A percentile compares a stretch with the other conserved stretches of the same genome.
Conservation (phyloP, 2,113 vertebrate genomes). For the Prinia subflava region DNA sequence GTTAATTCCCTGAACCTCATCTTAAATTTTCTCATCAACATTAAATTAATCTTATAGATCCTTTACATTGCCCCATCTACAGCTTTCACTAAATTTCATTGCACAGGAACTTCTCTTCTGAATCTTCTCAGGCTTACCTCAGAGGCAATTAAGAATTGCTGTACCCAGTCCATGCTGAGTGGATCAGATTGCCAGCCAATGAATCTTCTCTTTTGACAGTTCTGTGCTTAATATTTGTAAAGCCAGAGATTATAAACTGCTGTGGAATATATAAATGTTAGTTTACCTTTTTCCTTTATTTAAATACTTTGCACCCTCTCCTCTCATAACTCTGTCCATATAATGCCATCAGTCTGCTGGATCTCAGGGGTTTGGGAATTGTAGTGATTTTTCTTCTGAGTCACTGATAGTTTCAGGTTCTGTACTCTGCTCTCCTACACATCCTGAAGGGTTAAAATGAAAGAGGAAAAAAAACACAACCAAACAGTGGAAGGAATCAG, state of each 20-base stretch:
- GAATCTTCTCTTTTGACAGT: background rate
- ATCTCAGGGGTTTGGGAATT: background rate
- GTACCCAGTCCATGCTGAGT: background rate
- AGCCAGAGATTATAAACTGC: background rate
- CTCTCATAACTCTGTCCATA: background rate
- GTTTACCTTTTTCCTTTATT: background rate
- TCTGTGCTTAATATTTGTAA: background rate
- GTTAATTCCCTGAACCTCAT: conserved; percentile 29
- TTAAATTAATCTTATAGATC: conserved; percentile 41
- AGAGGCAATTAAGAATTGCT: background rate
- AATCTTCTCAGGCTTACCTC: background rate
- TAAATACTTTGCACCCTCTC: background rate
- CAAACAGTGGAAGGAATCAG: background rate
- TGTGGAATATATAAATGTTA: background rate
- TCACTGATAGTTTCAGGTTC: background rate
- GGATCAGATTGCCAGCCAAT: background rate
- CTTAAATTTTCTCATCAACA: conserved; percentile 45
- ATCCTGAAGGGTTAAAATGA: background rate
- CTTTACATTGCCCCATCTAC: background rate
- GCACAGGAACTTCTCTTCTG: background rate
- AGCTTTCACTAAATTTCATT: background rate
- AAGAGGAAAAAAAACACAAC: fast-evolving
- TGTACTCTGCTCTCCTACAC: background rate
- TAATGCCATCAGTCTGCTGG: background rate
- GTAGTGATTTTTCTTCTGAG: background rate